These are phyloP conservation scores for Eremophila alpestris DNA, from an alignment of 2,797 vertebrate species.

Conservation along the genomic window DNA sequence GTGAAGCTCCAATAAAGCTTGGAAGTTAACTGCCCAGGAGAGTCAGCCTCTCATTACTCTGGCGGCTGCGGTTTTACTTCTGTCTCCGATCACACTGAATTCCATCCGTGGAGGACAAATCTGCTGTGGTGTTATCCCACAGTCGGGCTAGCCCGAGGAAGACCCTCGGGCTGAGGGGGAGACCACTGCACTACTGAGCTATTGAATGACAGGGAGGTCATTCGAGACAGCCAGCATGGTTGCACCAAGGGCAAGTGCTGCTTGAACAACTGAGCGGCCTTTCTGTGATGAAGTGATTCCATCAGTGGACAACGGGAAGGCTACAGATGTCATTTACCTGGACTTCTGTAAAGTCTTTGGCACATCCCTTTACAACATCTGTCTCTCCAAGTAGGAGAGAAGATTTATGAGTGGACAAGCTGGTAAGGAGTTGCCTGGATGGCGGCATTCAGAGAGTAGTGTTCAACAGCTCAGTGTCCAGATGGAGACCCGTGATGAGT, in stretches of 20 bases:
- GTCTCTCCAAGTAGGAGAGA: neutral
- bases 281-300: neutral
- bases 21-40: no score
- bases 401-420: neutral
- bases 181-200: neutral
- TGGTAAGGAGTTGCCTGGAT: neutral
- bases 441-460: neutral
- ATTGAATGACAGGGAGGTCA: neutral
- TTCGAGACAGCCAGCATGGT: accelerated
- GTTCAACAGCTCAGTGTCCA: neutral
- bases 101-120: no score
- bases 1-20: no score
- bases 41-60: no score
- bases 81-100: no score
- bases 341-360: neutral
- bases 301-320: neutral
- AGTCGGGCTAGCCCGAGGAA: no score
- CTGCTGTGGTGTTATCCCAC: no score
- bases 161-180: no score
- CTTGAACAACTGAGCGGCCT: neutral
- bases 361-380: neutral
- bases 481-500: neutral
- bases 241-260: neutral
- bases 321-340: neutral
- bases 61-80: no score